Base-by-base conservation (phyloP, 2,888 invertebrate genomes). In the Eupithecia abbreviata region DNA sequence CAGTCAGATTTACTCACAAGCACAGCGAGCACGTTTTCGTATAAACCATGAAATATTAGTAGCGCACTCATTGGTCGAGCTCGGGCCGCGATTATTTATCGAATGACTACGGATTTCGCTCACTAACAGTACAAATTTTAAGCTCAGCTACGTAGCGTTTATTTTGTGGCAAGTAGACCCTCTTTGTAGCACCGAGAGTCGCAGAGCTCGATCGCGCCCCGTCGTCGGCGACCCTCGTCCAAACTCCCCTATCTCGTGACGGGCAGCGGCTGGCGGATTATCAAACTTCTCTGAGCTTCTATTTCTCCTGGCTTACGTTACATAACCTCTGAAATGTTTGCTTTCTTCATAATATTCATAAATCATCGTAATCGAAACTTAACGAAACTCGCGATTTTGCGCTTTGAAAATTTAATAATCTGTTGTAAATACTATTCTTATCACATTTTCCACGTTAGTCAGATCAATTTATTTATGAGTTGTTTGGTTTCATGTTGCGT, bases 1-100 rank as follows among this genome's bases (percentile, higher is more conserved):
- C 84, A 84, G 82, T 83, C 82, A 84, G 87, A 92, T 92, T 92
- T 90, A 90, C 91, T 93, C 89, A 93, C 91, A 92, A 92, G 87
- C 82, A 82, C 83, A 83, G 85, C 85, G 84, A 84, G 85, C 88
- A 86, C 88, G 88, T 87, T 89, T 89, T 89, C 87, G 88, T 90
- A 88, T 87, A 88, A 90, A 90, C 90, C 86, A 89, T 91, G 89
- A 90, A 90, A 90, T 91, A 90, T 90, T 89, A 89, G 86, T 86
- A 85, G 85, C 82, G 82, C 83, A 85, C 84, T 84, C 83, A 85
- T 85, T 88, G 88, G 85, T 83, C 83, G 82, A 83, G 82, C 81
- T 81, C 73, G 68, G 78, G 75, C 42, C 41, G 82, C 81, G 82
- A 80, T 79, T 81, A 83, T 85, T 86, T 89, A 88, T 89, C 87